Evolutionary conservation across 2,888 invertebrate genomes (phyloP), one percentile per base, ranked within the genome.

Genomic region (Amphipyra tragopoginis): DNA sequence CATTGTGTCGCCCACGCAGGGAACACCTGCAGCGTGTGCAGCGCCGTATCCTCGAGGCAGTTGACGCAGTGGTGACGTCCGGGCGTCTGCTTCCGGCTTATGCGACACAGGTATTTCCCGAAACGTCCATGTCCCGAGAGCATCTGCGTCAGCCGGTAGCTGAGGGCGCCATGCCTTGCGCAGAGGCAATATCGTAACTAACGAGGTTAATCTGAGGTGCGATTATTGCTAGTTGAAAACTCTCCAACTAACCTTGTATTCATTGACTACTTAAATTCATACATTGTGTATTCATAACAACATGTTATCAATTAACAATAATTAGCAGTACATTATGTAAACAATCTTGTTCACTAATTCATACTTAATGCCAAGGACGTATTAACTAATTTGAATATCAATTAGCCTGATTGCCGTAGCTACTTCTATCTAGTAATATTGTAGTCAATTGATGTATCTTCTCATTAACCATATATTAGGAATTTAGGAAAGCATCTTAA

Each of bases 151-250:
- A n/a, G n/a, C n/a, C n/a, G n/a, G n/a, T n/a, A n/a, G n/a, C n/a
- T n/a, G n/a, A n/a, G n/a, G n/a, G n/a, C n/a, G n/a, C n/a, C n/a
- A n/a, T n/a, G n/a, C n/a, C n/a, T 97, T 97, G 97, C 97, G 97
- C 97, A 97, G 97, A 96, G 97, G 97, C 97, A 96, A 96, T 97
- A 97, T 97, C 97, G 97, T 97, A 97, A 97, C 97, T 97, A 96
- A 97, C 97, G 97, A 97, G 96, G 97, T 97, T 95, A 94, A 96
- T 96, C 97, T 96, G 97, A 97, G 97, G 96, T 96, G 97, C 96
- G 96, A 96, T 97, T 97, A 97, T 97, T 97, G 97, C 97, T 97
- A 96, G 97, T 97, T 97, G 97, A 97, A 97, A 97, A 97, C 97
- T 97, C n/a, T n/a, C n/a, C n/a, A n/a, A n/a, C n/a, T n/a, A n/a